Base-by-base conservation (phyloP, 2,797 vertebrate species). In the Poeciliopsis presidionis region DNA sequence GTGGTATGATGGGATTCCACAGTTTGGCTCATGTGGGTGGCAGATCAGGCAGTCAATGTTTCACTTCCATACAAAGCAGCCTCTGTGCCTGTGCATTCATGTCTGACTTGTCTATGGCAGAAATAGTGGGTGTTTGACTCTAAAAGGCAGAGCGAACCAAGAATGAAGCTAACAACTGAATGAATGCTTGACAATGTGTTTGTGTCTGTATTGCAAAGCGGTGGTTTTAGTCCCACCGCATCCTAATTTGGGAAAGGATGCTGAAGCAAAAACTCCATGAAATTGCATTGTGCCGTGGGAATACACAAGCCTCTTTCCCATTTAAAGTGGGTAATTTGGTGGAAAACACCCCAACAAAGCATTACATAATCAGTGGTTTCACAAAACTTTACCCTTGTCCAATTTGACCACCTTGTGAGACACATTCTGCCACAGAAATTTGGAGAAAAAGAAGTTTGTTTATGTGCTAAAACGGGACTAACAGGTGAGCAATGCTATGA, bases 341-440 rank as follows among this genome's bases (percentile, higher is more conserved):
- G 90, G 90, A 92, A 94, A 94, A 91, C 85, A 47, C 77, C 61
- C 84, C 79, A 74, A 93, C 91, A 93, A 90, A 91, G 91, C 80
- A 33, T 94, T 93, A 89, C 86, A 89, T 91, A 92, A 94, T 83
- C 87, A 73, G 78, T 46, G 53, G 45, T 86, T 41, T 80, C 82
- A 78, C 72, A 39, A 83, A 88, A 80, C 84, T 76, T 82, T 88
- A 88, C 83, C 84, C 83, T 65, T 75, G 81, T 81, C 72, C 81
- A 87, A 87, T 83, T 84, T 82, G 80, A 85, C 55, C 57, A 70
- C 81, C 85, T 87, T 88, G 81, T 28, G 61, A 78, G 74, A 85
- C 75, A 65, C 51, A 74, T 76, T 82, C 76, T 85, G 63, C 59
- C 80, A 57, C 33, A 59, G 72, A 47, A 74, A 80, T 59, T 80